Conservation (phyloP, 2,888 invertebrate species). For the Lucinisca nassula region DNA sequence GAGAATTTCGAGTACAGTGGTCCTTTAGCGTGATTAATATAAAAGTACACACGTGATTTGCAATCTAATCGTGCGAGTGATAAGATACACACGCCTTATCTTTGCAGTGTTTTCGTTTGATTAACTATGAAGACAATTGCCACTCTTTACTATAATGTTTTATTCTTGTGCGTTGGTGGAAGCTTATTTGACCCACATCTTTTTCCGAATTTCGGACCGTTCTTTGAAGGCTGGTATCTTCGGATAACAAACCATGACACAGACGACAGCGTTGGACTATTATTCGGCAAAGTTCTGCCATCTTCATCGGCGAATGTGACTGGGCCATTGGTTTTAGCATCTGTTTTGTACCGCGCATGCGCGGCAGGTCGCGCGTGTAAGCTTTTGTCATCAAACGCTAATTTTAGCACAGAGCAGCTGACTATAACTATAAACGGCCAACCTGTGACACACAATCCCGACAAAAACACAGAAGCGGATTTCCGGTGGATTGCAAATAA, state of each 20-base stretch:
- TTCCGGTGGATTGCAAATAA: slow-evolving; percentile 71
- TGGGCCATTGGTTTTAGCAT: slow-evolving; percentile 54
- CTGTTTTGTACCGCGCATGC: slow-evolving; percentile 52
- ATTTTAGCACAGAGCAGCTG: slow-evolving; percentile 50
- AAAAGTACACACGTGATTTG: too few species aligned
- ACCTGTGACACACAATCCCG: slow-evolving; percentile 72
- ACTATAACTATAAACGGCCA: slow-evolving; percentile 71
- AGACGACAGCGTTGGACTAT: slow-evolving; percentile 67
- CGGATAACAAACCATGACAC: slow-evolving; percentile 70
- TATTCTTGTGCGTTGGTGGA: neutral
- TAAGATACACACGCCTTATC: too few species aligned
- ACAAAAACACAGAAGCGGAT: slow-evolving; percentile 69
- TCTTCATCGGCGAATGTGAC: neutral
- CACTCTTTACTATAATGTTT: too few species aligned
- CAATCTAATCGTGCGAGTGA: too few species aligned
- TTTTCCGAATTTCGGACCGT: slow-evolving; percentile 74
- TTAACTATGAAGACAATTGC: too few species aligned
- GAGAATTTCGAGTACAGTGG: too few species aligned
- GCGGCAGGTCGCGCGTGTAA: neutral
- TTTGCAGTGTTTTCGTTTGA: too few species aligned
- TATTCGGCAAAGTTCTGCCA: slow-evolving; percentile 76
- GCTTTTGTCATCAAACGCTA: slow-evolving; percentile 60
- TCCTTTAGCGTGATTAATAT: too few species aligned
- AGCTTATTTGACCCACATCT: slow-evolving; percentile 79
- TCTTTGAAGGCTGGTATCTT: slow-evolving; percentile 82